Conservation (phyloP, 2,888 invertebrate species). For the Agapostemon virescens region DNA sequence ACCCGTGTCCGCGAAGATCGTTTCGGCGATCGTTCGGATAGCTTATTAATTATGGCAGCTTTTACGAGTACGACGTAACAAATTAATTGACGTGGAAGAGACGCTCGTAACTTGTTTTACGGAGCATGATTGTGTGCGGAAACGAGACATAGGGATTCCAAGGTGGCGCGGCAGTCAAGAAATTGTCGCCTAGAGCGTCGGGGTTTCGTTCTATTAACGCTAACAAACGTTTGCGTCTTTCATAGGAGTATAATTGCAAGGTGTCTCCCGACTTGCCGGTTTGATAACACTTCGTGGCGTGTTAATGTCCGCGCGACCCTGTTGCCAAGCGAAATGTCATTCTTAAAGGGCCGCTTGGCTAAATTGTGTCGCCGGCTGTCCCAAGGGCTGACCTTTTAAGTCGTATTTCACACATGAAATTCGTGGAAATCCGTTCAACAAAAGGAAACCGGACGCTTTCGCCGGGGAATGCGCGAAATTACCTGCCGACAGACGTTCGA, state of each 20-base stretch:
- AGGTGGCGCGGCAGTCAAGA: too few relatives aligned
- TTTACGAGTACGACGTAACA: conserved; percentile 33
- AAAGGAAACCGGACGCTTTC: background rate
- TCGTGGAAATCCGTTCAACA: conserved; percentile 7
- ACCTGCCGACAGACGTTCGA: background rate
- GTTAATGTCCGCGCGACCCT: background rate
- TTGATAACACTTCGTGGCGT: background rate
- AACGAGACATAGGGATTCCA: background rate
- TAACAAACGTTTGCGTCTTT: background rate
- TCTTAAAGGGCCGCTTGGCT: conserved; percentile 30
- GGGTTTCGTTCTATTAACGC: conserved; percentile 18
- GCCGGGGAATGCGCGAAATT: background rate
- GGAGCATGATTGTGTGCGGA: conserved; percentile 29
- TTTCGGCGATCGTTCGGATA: background rate
- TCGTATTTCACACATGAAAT: conserved; percentile 40
- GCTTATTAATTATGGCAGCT: conserved; percentile 45
- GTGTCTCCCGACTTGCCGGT: background rate
- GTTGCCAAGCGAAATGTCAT: conserved; percentile 29
- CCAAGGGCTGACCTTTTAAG: conserved; percentile 45
- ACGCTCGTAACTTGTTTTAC: conserved; percentile 38
- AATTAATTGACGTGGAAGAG: conserved; percentile 32
- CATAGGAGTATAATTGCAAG: background rate
- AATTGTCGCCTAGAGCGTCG: background rate
- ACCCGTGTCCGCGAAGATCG: background rate
- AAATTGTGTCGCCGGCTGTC: conserved; percentile 48